phyloP scores from a whole-genome alignment of 2,113 vertebrate species.

The Chionodraco myersi region DNA sequence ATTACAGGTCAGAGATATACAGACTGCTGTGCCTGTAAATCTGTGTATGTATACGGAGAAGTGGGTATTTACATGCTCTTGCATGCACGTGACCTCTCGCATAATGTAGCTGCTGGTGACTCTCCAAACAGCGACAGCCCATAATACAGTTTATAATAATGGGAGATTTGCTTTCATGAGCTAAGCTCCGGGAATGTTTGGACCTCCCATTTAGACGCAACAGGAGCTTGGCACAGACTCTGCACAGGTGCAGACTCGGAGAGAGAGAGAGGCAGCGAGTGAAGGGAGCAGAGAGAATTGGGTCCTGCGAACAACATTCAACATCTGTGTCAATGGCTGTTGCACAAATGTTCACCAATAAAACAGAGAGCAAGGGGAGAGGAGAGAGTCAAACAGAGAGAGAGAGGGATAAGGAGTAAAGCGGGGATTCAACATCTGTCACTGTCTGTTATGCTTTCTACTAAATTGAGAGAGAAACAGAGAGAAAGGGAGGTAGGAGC shows the following conservation, averaged over 20 bases:
- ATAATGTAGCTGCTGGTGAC: slow-evolving; percentile 71
- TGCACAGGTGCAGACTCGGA: slow-evolving; percentile 82
- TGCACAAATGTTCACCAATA: slow-evolving; percentile 71
- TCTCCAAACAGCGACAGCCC: slow-evolving; percentile 68
- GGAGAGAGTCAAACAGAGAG: slow-evolving; percentile 47
- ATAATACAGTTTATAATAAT: slow-evolving; percentile 77
- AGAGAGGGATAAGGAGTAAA: slow-evolving; percentile 50
- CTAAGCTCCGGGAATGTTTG: slow-evolving; percentile 80
- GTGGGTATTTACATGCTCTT: slow-evolving; percentile 49
- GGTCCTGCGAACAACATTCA: slow-evolving; percentile 66
- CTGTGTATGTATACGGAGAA: slow-evolving; percentile 19
- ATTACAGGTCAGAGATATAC: slow-evolving; percentile 12
- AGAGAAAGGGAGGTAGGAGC: slow-evolving; percentile 66
- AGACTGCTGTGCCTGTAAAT: background rate
- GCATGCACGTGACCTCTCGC: slow-evolving; percentile 53
- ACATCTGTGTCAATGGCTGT: slow-evolving; percentile 84
- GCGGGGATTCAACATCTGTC: slow-evolving; percentile 68
- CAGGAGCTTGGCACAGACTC: slow-evolving; percentile 83
- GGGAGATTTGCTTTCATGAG: slow-evolving; percentile 83
- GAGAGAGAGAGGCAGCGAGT: slow-evolving; percentile 34
- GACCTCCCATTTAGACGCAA: slow-evolving; percentile 86
- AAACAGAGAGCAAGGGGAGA: slow-evolving; percentile 55
- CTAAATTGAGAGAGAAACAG: slow-evolving; percentile 70
- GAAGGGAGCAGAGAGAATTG: slow-evolving; percentile 47
- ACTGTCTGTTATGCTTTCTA: slow-evolving; percentile 73